Base-by-base conservation (phyloP, 1,140 invertebrate species). In the Drosophila trapezifrons region DNA sequence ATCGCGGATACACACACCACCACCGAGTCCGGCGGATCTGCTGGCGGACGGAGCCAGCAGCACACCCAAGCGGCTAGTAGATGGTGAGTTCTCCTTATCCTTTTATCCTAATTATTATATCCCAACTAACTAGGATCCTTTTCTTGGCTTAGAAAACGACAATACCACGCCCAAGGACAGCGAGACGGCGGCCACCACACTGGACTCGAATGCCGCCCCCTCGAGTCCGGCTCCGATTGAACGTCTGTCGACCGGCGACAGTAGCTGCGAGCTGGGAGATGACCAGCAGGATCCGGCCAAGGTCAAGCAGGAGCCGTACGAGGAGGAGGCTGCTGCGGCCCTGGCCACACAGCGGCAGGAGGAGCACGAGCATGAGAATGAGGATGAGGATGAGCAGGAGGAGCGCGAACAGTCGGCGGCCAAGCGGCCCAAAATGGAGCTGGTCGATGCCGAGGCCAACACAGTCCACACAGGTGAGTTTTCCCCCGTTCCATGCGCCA, bases 391-490 rank as follows among this genome's bases (percentile, higher is more conserved):
- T 4, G 51, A 63, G 3, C 47, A 49, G 22, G 43, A 71, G 55
- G 37, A 77, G 51, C 45, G 57, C 15, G 59, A 78, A 18, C 58
- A 62, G 17, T 56, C 67, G 13, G 78, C 92, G 51, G 91, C 92
- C 51, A 96, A 96, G 92, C 96, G 96, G 82, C 95, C 94, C 27
- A 95, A 96, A 91, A 96, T 95, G 37, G 96, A 96, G 92, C 95
- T 96, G 15, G 96, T 95, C 45, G 96, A 98, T 91, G 96, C 96
- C 40, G 96, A 97, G 92, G 96, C 96, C 32, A 98, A 97, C 91
- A 97, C 96, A 62, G 96, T 96, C 91, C 96, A 97, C 92, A 97
- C 96, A 92, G 96, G 97, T 97, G 93, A 96, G 96, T 57, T 12
- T 22, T 9, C 4, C 22, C 22, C 22, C 2, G 22, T 22, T 22